Conservation (phyloP, 37 sponge, comb jelly and placozoan species). For the Lycopodina hypogea region DNA sequence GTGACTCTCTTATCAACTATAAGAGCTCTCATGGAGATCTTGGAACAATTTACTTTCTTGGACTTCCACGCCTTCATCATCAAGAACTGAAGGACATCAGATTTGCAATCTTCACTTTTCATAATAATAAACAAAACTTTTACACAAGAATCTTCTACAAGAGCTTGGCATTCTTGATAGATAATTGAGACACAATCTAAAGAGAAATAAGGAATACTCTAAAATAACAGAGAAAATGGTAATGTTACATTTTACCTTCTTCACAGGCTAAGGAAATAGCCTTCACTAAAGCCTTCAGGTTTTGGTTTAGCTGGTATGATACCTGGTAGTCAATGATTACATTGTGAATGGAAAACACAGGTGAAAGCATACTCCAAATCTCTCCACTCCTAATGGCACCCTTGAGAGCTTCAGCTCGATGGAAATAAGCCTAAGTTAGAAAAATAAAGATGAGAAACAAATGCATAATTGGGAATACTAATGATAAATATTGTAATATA, state of each 20-base stretch:
- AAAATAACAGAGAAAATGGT: no score
- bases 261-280: constrained; percentile 32
- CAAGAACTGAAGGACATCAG: not conserved
- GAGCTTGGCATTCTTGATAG: not conserved
- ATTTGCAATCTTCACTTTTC: not conserved
- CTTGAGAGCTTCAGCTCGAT: constrained; percentile 42
- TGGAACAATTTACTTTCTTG: not conserved
- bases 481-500: no score
- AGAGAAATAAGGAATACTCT: not conserved
- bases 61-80: not conserved
- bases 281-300: constrained; percentile 19
- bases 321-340: constrained; percentile 16
- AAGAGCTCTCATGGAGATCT: not conserved
- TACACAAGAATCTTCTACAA: not conserved
- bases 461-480: no score
- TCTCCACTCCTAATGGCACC: not conserved
- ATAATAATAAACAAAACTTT: not conserved
- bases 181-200: not conserved
- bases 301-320: not conserved
- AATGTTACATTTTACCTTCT: not conserved
- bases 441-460: no score
- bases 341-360: not conserved
- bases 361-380: not conserved
- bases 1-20: constrained; percentile 5
- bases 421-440: constrained; percentile 13